Base-by-base conservation (phyloP, 2,113 vertebrate species). In the Lasiurus cinereus region DNA sequence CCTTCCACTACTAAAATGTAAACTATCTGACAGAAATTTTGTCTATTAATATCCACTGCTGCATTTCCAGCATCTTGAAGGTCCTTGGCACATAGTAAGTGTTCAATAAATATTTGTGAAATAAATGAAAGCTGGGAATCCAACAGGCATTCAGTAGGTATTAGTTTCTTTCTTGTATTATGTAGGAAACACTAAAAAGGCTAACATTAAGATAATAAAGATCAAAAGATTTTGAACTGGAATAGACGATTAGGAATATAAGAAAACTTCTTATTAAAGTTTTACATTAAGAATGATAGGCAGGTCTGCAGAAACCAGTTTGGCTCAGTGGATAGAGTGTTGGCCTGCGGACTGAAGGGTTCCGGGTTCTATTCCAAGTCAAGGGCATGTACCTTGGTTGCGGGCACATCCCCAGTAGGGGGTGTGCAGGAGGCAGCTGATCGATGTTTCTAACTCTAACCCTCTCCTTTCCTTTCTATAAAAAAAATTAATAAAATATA, bases 121-220 rank as follows among this genome's bases (percentile, higher is more conserved):
- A 88, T 50, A 39, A 97, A 69, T n/a, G 21, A 92, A 94, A 94
- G 43, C 14, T 54, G 83, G 59, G 46, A n/a, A 62, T 14, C 33
- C 9, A 83, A 48, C 24, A 88, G 72, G 76, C 76, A 92, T 73
- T 90, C 62, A 73, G 18, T 27, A 79, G 69, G 48, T 54, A 87
- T 15, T 56, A 76, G 10, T 10, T 93, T 31, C 13, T 80, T 83
- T 83, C 78, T 31, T 83, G 72, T 74, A 72, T 43, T 85, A 62
- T 82, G 13, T 4, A 91, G 46, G 33, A 82, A 97, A 97, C 54
- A 97, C 67, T 96, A 97, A 96, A 96, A 88, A 91, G 91, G 88
- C 46, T 97, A 88, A 91, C 72, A 96, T 93, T 10, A 92, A 95
- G 66, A 94, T 67, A 84, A 8, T 70, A 82, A 76, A 83, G 18